Evolutionary conservation across 2,888 invertebrate species (phyloP), one percentile per base, ranked within the genome.

Genomic region (Tenthredo distinguenda): DNA sequence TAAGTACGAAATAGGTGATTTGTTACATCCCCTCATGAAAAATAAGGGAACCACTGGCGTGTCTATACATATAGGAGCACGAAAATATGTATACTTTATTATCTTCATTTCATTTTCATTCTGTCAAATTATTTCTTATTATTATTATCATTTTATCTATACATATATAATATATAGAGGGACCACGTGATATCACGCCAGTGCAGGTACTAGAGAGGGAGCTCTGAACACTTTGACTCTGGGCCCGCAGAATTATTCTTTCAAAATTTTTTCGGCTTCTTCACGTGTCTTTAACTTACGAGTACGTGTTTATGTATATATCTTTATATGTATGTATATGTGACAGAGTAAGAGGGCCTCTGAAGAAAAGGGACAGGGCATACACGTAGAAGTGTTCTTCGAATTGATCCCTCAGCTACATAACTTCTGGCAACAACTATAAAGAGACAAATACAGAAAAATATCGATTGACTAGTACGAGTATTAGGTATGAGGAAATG

Each of bases 191-290:
- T 68, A 26, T 84, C 62, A 87, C 76, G 86, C 85, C 88, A 87
- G 88, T 89, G 90, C 91, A 91, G 91, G 91, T 91, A 91, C 90
- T 90, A 90, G 87, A 90, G 88, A 90, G 89, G 88, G 86, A 87
- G 87, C 87, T 84, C 76, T 91, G 91, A 91, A 91, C 91, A 91
- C 91, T 91, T 89, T 88, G 87, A 89, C 86, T 87, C 89, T 88
- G 87, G 89, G 88, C 90, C 90, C 89, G 89, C 90, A 88, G 88
- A 88, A 86, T 87, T 88, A 84, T 84, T 74, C 12, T 77, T 55
- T 71, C 79, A 71, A 83, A 65, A 82, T 65, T 40, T 65, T 34
- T 26, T 55, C 72, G 85, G 71, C 40, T 26, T 50, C n/a, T 31
- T 77, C 71, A 21, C n/a, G 50, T n/a, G 58, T 68, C 40, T 40